Conservation (phyloP, 2,888 invertebrate species). For the Patella ulyssiponensis region DNA sequence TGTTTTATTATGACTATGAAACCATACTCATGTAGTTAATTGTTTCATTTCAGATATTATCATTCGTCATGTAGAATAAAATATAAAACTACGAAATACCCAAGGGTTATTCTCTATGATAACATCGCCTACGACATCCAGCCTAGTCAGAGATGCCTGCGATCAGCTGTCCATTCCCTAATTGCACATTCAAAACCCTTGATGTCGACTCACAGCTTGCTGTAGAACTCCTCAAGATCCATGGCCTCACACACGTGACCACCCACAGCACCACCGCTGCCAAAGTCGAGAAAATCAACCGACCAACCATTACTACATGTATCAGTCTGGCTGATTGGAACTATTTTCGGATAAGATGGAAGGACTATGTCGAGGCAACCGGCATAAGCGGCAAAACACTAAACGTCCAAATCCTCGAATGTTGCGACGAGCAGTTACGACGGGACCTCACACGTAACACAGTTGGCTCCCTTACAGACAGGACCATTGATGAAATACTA, state of each 20-base stretch:
- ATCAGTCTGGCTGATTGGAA: background rate
- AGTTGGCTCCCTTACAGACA: background rate
- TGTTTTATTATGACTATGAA: too few relatives aligned
- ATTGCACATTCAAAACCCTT: background rate
- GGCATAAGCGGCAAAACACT: background rate
- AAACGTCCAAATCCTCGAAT: background rate
- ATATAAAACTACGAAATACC: too few relatives aligned
- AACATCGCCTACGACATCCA: background rate
- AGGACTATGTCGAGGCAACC: background rate
- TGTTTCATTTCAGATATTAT: too few relatives aligned
- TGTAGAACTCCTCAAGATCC: background rate
- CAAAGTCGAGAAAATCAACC: background rate
- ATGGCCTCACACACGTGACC: background rate
- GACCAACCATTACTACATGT: background rate
- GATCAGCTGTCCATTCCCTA: background rate
- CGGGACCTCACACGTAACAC: background rate
- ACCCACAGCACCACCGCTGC: background rate
- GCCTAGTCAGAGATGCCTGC: background rate
- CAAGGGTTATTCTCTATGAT: constrained; percentile 1
- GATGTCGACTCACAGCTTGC: background rate
- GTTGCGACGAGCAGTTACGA: background rate
- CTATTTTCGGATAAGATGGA: background rate
- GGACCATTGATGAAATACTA: background rate
- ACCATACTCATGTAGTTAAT: too few relatives aligned
- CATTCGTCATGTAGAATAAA: too few relatives aligned